These are phyloP conservation scores for Globodera ellingtonae DNA, from an alignment of 1,140 invertebrate genomes.

Conservation along the genomic window DNA sequence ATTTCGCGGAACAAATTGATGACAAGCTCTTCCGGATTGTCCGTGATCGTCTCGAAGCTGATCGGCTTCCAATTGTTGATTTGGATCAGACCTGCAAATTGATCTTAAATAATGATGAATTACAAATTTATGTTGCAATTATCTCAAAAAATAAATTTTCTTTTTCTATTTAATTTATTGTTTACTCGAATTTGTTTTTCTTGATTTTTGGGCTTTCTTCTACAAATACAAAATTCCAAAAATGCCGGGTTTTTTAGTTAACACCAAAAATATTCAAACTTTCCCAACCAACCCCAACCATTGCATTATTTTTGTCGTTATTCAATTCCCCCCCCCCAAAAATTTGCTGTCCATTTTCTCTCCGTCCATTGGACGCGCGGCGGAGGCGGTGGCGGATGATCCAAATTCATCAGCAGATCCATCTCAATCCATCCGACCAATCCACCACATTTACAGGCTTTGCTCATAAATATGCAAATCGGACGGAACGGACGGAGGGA, in stretches of 20 bases:
- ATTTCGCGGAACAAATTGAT: conserved; percentile 52
- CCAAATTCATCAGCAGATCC: neutral
- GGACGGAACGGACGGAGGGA: neutral
- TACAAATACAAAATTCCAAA: too few species aligned
- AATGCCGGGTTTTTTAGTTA: too few species aligned
- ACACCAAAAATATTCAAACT: too few species aligned
- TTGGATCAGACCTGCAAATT: conserved; percentile 51
- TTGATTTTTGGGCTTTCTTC: too few species aligned
- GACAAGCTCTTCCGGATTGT: conserved; percentile 52
- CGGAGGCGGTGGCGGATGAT: neutral
- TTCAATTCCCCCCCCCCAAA: neutral
- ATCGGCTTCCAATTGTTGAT: conserved; percentile 57
- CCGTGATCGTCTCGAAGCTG: conserved; percentile 52
- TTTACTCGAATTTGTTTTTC: too few species aligned
- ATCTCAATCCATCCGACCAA: neutral
- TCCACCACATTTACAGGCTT: neutral
- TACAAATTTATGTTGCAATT: neutral
- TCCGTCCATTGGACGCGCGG: neutral
- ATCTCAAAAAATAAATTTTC: neutral
- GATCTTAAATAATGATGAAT: neutral
- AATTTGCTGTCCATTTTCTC: neutral
- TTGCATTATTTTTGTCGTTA: neutral
- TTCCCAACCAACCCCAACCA: neutral
- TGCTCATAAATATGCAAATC: conserved; percentile 15
- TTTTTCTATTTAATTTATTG: conserved; percentile 1